These are phyloP conservation scores for Notodonta dromedarius DNA, from an alignment of 2,888 invertebrate genomes.

Conservation along the genomic window DNA sequence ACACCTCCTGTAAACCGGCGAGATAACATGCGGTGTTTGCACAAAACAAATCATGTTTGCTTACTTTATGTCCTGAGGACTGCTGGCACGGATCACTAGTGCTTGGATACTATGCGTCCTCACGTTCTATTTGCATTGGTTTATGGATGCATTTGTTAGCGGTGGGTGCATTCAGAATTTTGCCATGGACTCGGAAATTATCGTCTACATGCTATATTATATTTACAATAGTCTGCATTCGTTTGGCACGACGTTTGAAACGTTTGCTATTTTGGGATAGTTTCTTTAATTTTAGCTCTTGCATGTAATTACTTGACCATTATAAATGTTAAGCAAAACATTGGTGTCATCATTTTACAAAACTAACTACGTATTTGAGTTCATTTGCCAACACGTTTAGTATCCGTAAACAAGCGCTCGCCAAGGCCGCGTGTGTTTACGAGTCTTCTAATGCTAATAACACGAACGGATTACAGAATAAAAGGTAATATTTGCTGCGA, in stretches of 20 bases:
- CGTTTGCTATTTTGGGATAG: conserved; percentile 21
- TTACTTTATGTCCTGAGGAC: conserved; percentile 68
- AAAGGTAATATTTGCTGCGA: conserved; percentile 31
- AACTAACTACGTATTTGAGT: conserved; percentile 51
- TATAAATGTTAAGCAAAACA: conserved; percentile 25
- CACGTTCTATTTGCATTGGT: conserved; percentile 74
- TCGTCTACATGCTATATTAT: background rate
- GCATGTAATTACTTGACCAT: conserved; percentile 14
- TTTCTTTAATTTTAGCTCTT: conserved; percentile 5
- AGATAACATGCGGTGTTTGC: conserved; percentile 74
- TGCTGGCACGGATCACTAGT: conserved; percentile 63
- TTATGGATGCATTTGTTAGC: conserved; percentile 49
- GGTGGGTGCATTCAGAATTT: conserved; percentile 25
- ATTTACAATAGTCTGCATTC: background rate
- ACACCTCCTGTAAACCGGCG: conserved; percentile 53
- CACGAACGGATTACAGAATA: conserved; percentile 40
- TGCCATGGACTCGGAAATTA: conserved; percentile 16
- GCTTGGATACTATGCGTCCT: conserved; percentile 62
- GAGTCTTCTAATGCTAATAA: conserved; percentile 49
- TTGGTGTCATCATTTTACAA: conserved; percentile 43
- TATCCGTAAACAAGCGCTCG: conserved; percentile 70
- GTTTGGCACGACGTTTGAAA: background rate
- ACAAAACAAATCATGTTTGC: conserved; percentile 76
- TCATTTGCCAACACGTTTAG: conserved; percentile 64
- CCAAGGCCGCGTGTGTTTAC: conserved; percentile 74